phyloP scores from a whole-genome alignment of 2,797 vertebrate species.

The Glossophaga mutica region DNA sequence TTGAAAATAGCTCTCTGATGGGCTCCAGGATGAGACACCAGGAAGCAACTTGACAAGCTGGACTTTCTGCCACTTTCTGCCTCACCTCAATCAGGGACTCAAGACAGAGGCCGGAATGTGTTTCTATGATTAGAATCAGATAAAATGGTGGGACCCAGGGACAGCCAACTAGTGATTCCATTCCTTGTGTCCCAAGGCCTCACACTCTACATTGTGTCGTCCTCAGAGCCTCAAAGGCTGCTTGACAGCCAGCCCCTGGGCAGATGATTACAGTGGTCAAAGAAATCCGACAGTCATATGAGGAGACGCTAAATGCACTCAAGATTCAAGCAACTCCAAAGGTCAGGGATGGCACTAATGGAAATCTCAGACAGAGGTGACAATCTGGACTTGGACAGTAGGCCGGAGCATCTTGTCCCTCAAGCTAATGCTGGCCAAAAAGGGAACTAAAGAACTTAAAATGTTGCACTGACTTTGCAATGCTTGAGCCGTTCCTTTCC shows the following conservation, averaged over 20 bases:
- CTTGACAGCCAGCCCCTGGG: too few relatives aligned
- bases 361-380: neutral
- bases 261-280: neutral
- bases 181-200: neutral
- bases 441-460: neutral
- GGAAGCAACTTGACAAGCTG: neutral
- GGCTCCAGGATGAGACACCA: neutral
- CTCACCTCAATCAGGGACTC: too few relatives aligned
- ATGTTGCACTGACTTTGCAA: neutral
- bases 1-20: neutral
- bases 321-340: neutral
- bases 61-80: neutral
- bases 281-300: neutral
- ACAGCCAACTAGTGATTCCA: neutral
- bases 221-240: neutral
- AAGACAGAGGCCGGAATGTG: accelerated
- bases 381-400: neutral
- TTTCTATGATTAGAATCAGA: neutral
- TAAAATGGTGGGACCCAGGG: neutral
- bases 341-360: accelerated
- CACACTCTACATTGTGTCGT: too few relatives aligned
- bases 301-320: neutral
- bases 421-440: neutral
- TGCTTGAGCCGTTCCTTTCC: neutral
- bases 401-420: neutral